Evolutionary conservation across 2,113 vertebrate species (phyloP), one percentile per base, ranked within the genome.

Genomic region (Dolichotis patagonum): DNA sequence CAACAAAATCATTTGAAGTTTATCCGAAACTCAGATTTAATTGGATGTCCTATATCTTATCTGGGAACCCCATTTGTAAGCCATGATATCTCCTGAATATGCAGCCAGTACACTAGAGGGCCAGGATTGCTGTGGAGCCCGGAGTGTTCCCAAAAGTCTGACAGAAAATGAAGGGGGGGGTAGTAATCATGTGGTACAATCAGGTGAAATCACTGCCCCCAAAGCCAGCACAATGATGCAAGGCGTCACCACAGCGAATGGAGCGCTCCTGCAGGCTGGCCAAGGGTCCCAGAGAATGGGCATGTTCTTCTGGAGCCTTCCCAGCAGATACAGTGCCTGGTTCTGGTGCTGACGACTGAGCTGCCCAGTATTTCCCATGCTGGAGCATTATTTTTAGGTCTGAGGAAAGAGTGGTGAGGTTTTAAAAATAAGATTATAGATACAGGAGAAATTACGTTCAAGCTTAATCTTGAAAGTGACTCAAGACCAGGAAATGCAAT

Each of bases 371-470:
- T 7, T 30, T n/a, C 30, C 71, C 63, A 69, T 10, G 46, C n/a
- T n/a, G 69, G 69, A 82, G 85, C 62, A 65, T 82, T 97, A 97
- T 98, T 97, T 97, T 95, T 95, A 97, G 90, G 67, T 56, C 69
- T 78, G 16, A 90, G 69, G 67, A 97, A 96, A 63, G 63, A 91
- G 38, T 91, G 54, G 22, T 30, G 87, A 75, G 20, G 49, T 90
- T 94, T 96, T 91, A 63, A 94, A 97, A 95, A 91, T 95, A 96
- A 97, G 35, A 58, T 75, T 73, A 62, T 73, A 81, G 65, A 85
- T n/a, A 81, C 32, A 77, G 54, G 16, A 38, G 62, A 80, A 87
- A 56, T 28, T 80, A 43, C 5, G 16, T 73, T 92, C 12, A 35
- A 77, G 38, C 63, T 78, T 67, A 56, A 4, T 88, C n/a, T 43